These are phyloP conservation scores for Lepidonotus clava DNA, from an alignment of 2,888 invertebrate genomes.

Conservation along the genomic window DNA sequence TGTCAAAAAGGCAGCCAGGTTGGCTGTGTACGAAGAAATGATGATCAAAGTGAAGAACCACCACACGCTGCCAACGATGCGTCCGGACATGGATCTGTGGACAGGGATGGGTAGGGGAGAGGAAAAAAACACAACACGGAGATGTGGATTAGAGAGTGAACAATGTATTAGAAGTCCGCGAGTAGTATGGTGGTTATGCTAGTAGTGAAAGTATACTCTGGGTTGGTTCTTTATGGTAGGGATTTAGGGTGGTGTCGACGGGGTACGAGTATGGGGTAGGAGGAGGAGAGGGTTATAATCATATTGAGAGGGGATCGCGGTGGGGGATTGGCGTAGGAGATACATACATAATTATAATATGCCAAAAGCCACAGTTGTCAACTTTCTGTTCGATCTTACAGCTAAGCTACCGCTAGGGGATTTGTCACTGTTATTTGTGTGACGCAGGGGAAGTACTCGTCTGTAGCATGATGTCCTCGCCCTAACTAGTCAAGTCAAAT, in stretches of 20 bases:
- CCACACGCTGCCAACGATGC: constrained; percentile 99
- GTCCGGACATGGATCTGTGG: constrained; percentile 89
- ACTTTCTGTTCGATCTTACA: constrained; percentile 26
- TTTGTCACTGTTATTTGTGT: not conserved
- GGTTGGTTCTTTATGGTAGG: not conserved
- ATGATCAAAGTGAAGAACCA: constrained; percentile 99
- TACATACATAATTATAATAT: no score
- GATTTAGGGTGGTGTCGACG: not conserved
- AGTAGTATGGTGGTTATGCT: not conserved
- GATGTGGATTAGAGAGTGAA: not conserved
- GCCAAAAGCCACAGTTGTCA: constrained; percentile 41
- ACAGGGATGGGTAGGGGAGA: not conserved
- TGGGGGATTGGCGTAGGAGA: no score
- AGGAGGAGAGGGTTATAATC: not conserved
- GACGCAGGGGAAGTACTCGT: no score
- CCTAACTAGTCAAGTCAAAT: no score
- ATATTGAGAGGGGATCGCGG: no score
- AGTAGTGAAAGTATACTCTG: not conserved
- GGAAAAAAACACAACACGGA: not conserved
- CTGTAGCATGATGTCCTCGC: no score
- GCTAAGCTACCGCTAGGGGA: not conserved
- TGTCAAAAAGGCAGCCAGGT: constrained; percentile 95
- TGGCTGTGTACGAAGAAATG: constrained; percentile 99
- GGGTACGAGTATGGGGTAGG: not conserved
- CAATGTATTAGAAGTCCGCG: not conserved